Conservation (phyloP, 2,888 invertebrate species). For the Tenthredo distinguenda region DNA sequence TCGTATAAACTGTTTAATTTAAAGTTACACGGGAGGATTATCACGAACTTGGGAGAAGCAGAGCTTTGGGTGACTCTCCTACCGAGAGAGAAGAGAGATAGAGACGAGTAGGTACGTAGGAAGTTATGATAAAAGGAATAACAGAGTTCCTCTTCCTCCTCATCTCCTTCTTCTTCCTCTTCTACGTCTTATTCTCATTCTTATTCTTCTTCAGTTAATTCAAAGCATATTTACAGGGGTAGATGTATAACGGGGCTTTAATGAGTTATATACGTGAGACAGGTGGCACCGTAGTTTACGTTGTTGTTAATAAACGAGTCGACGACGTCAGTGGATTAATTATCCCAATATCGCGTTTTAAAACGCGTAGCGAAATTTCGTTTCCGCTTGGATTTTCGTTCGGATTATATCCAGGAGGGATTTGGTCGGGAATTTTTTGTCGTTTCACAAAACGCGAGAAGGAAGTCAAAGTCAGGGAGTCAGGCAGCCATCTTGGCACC, state of each 20-base stretch:
- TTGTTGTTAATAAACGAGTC: not conserved
- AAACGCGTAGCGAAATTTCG: not conserved
- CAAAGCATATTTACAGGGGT: not conserved
- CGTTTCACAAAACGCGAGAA: not conserved
- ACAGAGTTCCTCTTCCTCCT: not conserved
- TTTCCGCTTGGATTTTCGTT: not conserved
- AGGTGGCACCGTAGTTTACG: not conserved
- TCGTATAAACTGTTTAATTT: conserved; percentile 61
- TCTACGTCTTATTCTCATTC: not conserved
- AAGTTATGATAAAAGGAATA: conserved; percentile 30
- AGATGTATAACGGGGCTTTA: not conserved
- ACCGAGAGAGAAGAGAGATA: not conserved
- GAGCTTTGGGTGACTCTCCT: conserved; percentile 10
- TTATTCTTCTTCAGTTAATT: not conserved
- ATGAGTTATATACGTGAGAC: not conserved
- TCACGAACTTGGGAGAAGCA: conserved; percentile 40
- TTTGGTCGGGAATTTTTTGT: not conserved
- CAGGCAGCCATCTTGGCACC: conserved; percentile 17
- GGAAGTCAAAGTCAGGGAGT: not conserved
- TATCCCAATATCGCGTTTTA: not conserved
- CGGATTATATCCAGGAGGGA: not conserved
- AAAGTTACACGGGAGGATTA: conserved; percentile 57
- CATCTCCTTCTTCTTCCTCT: not conserved
- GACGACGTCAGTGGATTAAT: not conserved
- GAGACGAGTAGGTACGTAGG: not conserved